phyloP scores from a whole-genome alignment of 1,140 invertebrate genomes.

The Musca domestica region DNA sequence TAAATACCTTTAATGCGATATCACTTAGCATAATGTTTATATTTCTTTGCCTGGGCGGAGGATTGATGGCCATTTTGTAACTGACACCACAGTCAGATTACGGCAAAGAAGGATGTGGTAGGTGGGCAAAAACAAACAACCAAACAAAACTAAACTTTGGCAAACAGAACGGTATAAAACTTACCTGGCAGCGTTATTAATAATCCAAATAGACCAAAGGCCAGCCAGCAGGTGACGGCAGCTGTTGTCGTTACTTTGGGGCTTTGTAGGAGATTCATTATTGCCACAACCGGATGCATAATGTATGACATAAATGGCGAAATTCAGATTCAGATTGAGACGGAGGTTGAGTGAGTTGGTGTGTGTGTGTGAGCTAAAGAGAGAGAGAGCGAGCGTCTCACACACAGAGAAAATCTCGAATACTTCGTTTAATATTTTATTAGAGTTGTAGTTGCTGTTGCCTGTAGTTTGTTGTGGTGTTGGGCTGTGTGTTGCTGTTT shows the following conservation, averaged over 20 bases:
- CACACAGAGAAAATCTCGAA: background rate
- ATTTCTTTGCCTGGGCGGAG: background rate
- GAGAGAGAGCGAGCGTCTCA: background rate
- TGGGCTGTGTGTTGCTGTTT: no score
- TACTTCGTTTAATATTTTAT: background rate
- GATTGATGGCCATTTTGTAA: no score
- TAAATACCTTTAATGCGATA: background rate
- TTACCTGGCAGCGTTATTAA: constrained; percentile 28
- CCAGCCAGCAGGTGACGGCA: constrained; percentile 20
- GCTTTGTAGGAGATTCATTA: constrained; percentile 21
- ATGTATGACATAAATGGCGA: background rate
- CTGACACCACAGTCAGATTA: no score
- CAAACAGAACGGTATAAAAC: constrained; percentile 7
- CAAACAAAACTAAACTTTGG: no score
- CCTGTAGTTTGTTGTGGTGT: no score
- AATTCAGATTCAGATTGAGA: background rate
- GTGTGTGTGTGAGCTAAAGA: background rate
- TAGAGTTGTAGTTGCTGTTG: no score
- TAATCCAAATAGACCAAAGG: constrained; percentile 25
- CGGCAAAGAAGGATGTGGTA: no score
- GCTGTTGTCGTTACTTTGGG: constrained; percentile 16
- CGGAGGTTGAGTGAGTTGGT: background rate
- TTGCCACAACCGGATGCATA: constrained; percentile 24
- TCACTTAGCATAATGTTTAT: background rate
- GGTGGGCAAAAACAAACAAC: no score